Base-by-base conservation (phyloP, 35 echinoderm and acorn worm genomes). In the Ophioderma brevispina region DNA sequence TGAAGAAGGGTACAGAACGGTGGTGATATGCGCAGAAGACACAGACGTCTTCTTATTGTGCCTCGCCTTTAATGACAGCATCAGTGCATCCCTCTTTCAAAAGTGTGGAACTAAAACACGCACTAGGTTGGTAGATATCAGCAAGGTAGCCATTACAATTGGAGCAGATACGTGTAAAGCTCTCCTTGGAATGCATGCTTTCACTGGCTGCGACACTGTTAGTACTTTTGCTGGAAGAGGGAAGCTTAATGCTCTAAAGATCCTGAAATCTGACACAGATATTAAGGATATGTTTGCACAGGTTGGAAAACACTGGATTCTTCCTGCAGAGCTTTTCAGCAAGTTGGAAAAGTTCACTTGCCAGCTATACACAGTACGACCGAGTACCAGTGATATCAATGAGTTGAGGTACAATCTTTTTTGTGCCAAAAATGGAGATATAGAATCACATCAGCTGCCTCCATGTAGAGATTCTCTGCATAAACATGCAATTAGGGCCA, bases 221-320 rank as follows among this genome's bases (percentile, higher is more conserved):
- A 77, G 75, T 77, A 35, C 75, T 8, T 77, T 77, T 77, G n/a
- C 75, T 77, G 75, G 75, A 3, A 77, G 33, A 77, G 33, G n/a
- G 10, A 77, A 77, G 33, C 75, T 77, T 5, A 77, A 77, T 77
- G 75, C 14, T 63, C n/a, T 14, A 15, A 77, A 77, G n/a, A 77
- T 77, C 33, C 75, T 31, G 3, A 77, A 35, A 25, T 31, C 75
- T 77, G 41, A 46, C 41, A 46, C 4, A 17, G 41, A 46, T 8
- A 46, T 46, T 17, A 8, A 17, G 4, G 41, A 46, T 46, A 17
- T 17, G 4, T 4, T 46, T 4, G 17, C 17, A 4, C 41, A 46
- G 5, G 5, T 46, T 4, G 4, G 41, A 46, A n/a, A n/a, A n/a
- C n/a, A n/a, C n/a, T 46, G 41, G 41, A 46, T 46, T 46, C 41